These are phyloP conservation scores for Prunella himalayana DNA, from an alignment of 2,113 vertebrate species.

Conservation along the genomic window DNA sequence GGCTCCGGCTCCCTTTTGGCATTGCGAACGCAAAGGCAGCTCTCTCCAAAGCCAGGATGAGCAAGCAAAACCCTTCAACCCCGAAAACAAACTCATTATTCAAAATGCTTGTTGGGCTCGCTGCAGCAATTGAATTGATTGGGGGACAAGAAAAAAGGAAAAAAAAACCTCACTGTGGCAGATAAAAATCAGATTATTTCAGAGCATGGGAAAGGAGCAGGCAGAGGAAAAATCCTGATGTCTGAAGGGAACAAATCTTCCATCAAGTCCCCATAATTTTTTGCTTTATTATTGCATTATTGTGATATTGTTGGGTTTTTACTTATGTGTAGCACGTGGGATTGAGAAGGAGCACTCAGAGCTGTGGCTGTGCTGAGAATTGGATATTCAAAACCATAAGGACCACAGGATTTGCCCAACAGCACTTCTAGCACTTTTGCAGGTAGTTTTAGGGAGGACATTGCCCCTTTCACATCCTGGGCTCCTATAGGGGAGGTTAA, in stretches of 20 bases:
- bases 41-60: constrained; percentile 42
- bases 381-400: neutral
- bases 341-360: neutral
- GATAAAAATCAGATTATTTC: constrained; percentile 15
- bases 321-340: neutral
- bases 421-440: neutral
- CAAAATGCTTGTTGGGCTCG: constrained; percentile 6
- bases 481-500: neutral
- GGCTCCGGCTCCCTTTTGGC: constrained; percentile 35
- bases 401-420: neutral
- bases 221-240: neutral
- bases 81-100: constrained; percentile 56
- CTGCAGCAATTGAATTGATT: constrained; percentile 28
- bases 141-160: fast-evolving
- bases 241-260: neutral
- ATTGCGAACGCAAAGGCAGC: neutral
- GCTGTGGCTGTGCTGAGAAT: neutral
- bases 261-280: neutral
- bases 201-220: neutral
- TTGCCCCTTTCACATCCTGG: neutral
- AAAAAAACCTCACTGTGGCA: neutral
- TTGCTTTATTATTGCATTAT: neutral
- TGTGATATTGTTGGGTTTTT: neutral
- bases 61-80: constrained; percentile 49
- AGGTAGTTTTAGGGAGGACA: neutral